Percentiles rank a stretch among this genome's conserved stretches.
Evolutionary conservation across 2,113 vertebrate species (phyloP).

Genomic region (Oncorhynchus gorbuscha): DNA sequence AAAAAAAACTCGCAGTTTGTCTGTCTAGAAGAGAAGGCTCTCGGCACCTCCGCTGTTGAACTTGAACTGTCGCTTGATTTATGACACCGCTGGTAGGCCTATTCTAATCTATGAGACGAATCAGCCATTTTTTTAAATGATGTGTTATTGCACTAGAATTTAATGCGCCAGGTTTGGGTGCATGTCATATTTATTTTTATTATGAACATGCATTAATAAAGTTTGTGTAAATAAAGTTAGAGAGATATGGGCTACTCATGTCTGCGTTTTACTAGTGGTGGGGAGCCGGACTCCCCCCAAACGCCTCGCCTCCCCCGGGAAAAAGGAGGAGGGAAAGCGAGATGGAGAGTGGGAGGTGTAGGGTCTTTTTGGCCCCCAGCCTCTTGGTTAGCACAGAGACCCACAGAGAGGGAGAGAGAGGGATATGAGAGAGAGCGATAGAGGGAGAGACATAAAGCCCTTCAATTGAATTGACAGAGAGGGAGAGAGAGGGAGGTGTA

Average conservation of each 20-base stretch:
- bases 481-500: conserved; percentile 52
- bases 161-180: neutral
- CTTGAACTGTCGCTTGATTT: conserved; percentile 23
- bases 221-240: neutral
- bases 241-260: neutral
- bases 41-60: conserved; percentile 63
- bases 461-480: neutral
- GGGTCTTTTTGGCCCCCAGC: too few species aligned
- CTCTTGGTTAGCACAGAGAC: too few species aligned
- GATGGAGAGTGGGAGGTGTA: too few species aligned
- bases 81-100: conserved; percentile 1
- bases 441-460: neutral
- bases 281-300: too few species aligned
- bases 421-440: too few species aligned
- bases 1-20: conserved; percentile 83
- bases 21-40: conserved; percentile 49
- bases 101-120: neutral
- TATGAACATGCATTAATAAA: neutral
- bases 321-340: too few species aligned
- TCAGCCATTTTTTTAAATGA: neutral
- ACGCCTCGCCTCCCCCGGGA: too few species aligned
- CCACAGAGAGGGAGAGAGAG: too few species aligned
- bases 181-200: neutral
- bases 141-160: neutral
- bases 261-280: neutral